A percentile compares a stretch with the other conserved stretches of the same genome.
Conservation (phyloP, 2,797 vertebrate species). For the Sus cebifrons region DNA sequence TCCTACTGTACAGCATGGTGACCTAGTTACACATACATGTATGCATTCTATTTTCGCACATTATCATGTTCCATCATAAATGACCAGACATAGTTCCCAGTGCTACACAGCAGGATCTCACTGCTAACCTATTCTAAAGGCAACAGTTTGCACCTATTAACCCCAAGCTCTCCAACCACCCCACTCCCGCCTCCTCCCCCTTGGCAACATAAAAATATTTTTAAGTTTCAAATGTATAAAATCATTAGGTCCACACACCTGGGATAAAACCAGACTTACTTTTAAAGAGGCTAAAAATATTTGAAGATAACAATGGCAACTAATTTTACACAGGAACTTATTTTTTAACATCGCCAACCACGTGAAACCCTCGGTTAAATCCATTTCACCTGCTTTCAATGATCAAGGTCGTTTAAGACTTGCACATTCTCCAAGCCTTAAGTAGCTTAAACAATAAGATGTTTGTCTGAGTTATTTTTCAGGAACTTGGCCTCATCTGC, state of each 20-base stretch:
- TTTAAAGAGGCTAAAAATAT: constrained; percentile 22
- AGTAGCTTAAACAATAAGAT: background rate
- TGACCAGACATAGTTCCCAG: too few species aligned
- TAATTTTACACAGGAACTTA: constrained; percentile 18
- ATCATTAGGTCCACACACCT: background rate
- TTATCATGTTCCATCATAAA: too few species aligned
- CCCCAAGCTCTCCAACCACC: too few species aligned
- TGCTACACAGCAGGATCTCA: too few species aligned
- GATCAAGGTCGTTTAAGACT: background rate
- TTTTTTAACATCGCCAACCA: background rate
- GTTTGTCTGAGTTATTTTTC: background rate
- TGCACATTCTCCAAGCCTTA: background rate
- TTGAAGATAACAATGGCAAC: background rate
- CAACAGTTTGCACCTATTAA: too few species aligned
- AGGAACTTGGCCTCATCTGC: background rate
- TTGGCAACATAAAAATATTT: too few species aligned
- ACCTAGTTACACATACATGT: too few species aligned
- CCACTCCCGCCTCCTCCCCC: too few species aligned
- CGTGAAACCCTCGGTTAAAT: background rate
- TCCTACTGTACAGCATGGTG: too few species aligned
- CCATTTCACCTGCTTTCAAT: background rate
- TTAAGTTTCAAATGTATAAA: background rate
- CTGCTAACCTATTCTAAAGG: too few species aligned
- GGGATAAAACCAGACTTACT: background rate
- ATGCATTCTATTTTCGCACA: too few species aligned